These are phyloP conservation scores for Onchidella celtica DNA, from an alignment of 2,888 invertebrate genomes.

Conservation along the genomic window DNA sequence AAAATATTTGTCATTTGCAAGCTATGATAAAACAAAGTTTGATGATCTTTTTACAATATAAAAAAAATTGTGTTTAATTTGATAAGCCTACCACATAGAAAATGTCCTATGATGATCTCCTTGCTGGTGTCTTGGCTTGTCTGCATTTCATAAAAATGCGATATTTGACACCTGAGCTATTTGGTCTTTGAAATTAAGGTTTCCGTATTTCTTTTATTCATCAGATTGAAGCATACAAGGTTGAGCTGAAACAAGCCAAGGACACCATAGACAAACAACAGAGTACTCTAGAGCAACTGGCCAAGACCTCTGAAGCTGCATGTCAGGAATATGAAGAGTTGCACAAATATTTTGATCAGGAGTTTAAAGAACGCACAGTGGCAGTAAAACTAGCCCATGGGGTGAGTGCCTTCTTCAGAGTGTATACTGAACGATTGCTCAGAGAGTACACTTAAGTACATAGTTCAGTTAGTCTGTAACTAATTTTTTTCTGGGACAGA, in stretches of 20 bases:
- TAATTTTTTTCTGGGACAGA: no score
- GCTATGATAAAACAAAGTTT: no score
- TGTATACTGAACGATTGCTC: not conserved
- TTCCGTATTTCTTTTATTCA: constrained; percentile 45
- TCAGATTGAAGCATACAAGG: constrained; percentile 58
- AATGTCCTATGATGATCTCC: no score
- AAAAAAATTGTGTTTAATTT: no score
- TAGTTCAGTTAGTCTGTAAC: no score
- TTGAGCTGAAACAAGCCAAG: constrained; percentile 57
- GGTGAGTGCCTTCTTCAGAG: constrained; percentile 42
- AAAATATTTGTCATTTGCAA: no score
- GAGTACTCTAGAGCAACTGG: constrained; percentile 59
- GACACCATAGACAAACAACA: constrained; percentile 58
- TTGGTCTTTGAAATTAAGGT: no score
- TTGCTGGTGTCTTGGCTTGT: no score
- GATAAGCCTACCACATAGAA: no score
- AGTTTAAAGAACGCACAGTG: constrained; percentile 55
- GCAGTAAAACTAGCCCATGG: constrained; percentile 58
- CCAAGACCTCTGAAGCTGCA: constrained; percentile 64
- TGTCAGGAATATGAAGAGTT: constrained; percentile 62
- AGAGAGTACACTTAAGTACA: not conserved
- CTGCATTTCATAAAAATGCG: no score
- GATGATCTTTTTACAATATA: no score
- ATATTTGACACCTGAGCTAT: no score
- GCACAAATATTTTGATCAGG: constrained; percentile 60